Percentiles rank a stretch among this genome's conserved stretches.
phyloP scores from a whole-genome alignment of 2,797 vertebrate species.

The Leucoraja ocellata region DNA sequence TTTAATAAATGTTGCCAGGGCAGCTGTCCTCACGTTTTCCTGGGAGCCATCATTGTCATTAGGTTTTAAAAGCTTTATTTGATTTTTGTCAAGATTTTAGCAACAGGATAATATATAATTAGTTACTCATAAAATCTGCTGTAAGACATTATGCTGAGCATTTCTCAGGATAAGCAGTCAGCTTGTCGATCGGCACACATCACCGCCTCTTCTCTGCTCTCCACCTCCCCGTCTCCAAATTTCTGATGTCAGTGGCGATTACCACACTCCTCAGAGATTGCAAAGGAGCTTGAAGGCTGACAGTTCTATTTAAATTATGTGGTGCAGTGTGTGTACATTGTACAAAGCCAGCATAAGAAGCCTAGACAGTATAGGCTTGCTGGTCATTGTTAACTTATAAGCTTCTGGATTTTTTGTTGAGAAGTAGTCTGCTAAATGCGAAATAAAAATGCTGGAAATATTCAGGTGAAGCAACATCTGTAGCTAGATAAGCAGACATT shows the following conservation, averaged over 20 bases:
- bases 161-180: slow-evolving; percentile 35
- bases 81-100: slow-evolving; percentile 46
- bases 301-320: not conserved
- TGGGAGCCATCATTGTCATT: slow-evolving; percentile 37
- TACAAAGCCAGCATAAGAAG: not conserved
- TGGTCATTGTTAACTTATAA: not conserved
- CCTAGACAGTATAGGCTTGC: not conserved
- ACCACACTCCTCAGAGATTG: not conserved
- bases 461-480: not conserved
- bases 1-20: slow-evolving; percentile 42
- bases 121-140: slow-evolving; percentile 41
- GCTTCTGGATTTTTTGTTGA: not conserved
- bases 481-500: no score
- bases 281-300: slow-evolving; percentile 3
- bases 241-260: not conserved
- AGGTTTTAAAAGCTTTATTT: slow-evolving; percentile 42
- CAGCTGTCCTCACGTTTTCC: slow-evolving; percentile 41
- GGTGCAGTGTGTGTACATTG: not conserved
- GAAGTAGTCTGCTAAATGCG: not conserved
- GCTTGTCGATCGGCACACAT: slow-evolving; percentile 39
- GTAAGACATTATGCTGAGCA: not conserved
- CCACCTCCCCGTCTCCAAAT: not conserved
- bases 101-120: slow-evolving; percentile 40
- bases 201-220: not conserved
- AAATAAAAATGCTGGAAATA: not conserved